phyloP scores from a whole-genome alignment of 2,797 vertebrate species.

The Botia almorhae region DNA sequence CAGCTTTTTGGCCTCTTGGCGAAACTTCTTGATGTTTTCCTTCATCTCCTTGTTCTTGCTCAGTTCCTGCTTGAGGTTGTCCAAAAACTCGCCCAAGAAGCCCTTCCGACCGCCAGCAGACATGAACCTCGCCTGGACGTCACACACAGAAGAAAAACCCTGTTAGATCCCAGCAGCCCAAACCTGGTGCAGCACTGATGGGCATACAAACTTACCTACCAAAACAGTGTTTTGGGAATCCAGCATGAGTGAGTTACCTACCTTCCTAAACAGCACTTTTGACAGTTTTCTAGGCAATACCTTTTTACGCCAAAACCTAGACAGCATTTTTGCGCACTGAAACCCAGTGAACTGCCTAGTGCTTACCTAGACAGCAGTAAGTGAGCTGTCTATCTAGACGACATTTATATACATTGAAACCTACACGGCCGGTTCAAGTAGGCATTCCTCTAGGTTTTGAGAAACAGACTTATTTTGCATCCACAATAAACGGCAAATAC shows the following conservation, averaged over 20 bases:
- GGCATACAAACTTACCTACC: neutral
- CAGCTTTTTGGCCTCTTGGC: slow-evolving; percentile 91
- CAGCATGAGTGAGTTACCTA: no score
- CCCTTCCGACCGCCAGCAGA: slow-evolving; percentile 84
- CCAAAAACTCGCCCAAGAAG: slow-evolving; percentile 90
- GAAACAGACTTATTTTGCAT: no score
- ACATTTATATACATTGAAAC: no score
- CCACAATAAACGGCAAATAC: no score
- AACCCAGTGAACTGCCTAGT: no score
- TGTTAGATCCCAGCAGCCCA: neutral
- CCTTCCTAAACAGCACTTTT: no score
- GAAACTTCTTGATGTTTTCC: slow-evolving; percentile 93
- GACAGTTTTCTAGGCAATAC: no score
- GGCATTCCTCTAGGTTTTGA: no score
- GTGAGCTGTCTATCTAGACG: no score
- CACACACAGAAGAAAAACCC: neutral
- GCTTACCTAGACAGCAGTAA: no score
- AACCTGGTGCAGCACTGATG: neutral
- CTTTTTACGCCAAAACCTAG: neutral
- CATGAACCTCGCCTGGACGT: slow-evolving; percentile 68
- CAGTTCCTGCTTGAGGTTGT: slow-evolving; percentile 92
- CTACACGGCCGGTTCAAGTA: no score
- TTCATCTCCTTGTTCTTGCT: slow-evolving; percentile 97
- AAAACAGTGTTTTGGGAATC: neutral
- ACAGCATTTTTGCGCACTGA: no score